Conservation (phyloP, 1,140 invertebrate species). For the Branchinecta lindahli region DNA sequence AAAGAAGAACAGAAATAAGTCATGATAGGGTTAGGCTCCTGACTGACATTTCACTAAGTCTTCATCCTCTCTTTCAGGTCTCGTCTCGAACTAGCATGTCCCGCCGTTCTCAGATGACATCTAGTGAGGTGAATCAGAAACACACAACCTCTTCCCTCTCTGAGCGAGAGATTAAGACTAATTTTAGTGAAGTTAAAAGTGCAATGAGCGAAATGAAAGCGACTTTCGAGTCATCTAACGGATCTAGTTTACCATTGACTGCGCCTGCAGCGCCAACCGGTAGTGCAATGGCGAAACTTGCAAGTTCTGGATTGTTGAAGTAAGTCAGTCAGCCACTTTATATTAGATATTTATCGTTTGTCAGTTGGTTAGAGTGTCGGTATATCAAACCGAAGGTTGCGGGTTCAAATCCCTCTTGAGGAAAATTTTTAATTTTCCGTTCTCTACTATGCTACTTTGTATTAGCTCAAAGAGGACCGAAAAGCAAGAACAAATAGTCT, state of each 20-base stretch:
- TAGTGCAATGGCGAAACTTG: neutral
- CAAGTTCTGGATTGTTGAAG: neutral
- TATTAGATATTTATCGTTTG: too few species aligned
- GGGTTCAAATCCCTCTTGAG: too few species aligned
- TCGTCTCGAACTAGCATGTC: neutral
- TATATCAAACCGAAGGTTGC: too few species aligned
- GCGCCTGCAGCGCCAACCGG: neutral
- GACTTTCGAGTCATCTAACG: neutral
- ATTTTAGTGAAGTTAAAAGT: neutral
- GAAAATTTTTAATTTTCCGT: too few species aligned
- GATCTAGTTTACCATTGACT: neutral
- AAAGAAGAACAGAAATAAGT: too few species aligned
- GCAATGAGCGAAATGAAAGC: conserved; percentile 1
- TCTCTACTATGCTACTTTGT: too few species aligned
- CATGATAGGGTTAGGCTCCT: too few species aligned
- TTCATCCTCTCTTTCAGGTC: too few species aligned
- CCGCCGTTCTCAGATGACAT: neutral
- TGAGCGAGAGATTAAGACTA: neutral
- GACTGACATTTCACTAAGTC: too few species aligned
- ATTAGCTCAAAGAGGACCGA: too few species aligned
- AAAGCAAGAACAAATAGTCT: too few species aligned
- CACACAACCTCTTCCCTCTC: neutral
- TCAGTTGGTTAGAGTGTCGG: too few species aligned
- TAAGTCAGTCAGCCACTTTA: neutral
- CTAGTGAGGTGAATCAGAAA: neutral